Evolutionary conservation across 2,113 vertebrate species (phyloP), one percentile per base, ranked within the genome.

Genomic region (Centropus unirufus): DNA sequence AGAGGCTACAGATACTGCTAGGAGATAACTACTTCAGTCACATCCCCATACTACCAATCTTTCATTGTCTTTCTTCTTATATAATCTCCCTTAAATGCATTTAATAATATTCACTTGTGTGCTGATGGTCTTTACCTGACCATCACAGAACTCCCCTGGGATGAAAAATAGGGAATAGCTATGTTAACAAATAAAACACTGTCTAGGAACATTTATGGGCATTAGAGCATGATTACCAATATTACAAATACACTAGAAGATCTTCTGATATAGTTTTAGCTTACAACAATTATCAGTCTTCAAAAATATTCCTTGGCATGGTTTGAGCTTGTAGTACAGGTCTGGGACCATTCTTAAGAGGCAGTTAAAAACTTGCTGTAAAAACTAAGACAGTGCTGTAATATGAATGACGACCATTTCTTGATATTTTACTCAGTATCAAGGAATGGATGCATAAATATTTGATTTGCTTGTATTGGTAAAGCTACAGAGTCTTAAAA

Each of bases 21-120:
- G 36, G 24, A 6, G 44, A 17, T 81, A 95, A 42, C 40, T 74
- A 29, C 61, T 13, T 68, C 74, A 70, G 47, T 73, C 44, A 62
- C 23, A 72, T 26, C 8, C 19, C 16, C 19, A 72, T 14, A n/a
- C 18, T 52, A 63, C 20, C 32, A 61, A 51, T 40, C 66, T 81
- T 68, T 78, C 78, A 59, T 89, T 92, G 57, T 55, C 34, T 87
- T 87, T 75, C 26, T 58, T 89, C 52, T 92, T 61, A 75, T 47
- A 42, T 24, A 6, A 14, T 55, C 15, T 78, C 64, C 63, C 11
- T 59, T 5, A 8, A 32, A 44, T 47, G 20, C 22, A 36, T 82
- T 89, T 89, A 94, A 89, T 82, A 84, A 91, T 91, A 85, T 16
- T 67, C 40, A 63, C 32, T 18, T 61, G 4, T 47, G 29, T 72